These are phyloP conservation scores for Hylaeus volcanicus DNA, from an alignment of 1,140 invertebrate genomes.

Conservation along the genomic window DNA sequence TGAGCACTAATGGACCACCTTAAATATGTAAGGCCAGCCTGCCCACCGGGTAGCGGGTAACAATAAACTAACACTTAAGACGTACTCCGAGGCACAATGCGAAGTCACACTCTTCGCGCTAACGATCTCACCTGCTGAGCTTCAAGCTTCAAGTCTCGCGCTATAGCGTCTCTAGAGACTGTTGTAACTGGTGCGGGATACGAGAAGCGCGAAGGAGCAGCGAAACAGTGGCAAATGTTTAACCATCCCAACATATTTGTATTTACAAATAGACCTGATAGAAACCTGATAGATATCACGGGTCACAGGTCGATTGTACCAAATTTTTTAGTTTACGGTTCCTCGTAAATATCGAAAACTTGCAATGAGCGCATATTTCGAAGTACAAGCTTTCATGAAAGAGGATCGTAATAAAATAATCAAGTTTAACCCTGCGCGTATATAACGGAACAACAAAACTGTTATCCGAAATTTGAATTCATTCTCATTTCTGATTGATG, in stretches of 20 bases:
- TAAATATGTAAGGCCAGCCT: conserved; percentile 75
- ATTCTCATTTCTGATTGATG: too few species aligned
- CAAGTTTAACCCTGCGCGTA: too few species aligned
- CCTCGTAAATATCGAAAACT: too few species aligned
- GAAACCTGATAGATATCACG: too few species aligned
- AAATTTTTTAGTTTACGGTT: too few species aligned
- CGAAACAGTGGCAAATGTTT: conserved; percentile 21
- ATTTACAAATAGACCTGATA: too few species aligned
- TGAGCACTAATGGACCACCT: conserved; percentile 68
- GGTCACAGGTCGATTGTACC: too few species aligned
- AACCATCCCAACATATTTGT: background rate
- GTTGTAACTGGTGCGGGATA: conserved; percentile 1
- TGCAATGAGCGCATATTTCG: too few species aligned
- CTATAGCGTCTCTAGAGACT: conserved; percentile 13
- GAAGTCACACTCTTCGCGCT: conserved; percentile 76
- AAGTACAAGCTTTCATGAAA: too few species aligned
- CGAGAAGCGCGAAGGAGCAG: background rate
- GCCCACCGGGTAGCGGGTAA: conserved; percentile 78
- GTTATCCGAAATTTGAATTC: too few species aligned
- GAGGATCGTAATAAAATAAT: too few species aligned
- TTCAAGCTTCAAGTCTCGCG: conserved; percentile 21
- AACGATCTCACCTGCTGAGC: conserved; percentile 75
- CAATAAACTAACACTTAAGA: conserved; percentile 80
- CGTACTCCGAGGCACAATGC: conserved; percentile 74
- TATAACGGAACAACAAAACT: too few species aligned